phyloP scores from a whole-genome alignment of 92 coral and sea anemone genomes.

The Heteractis magnifica region DNA sequence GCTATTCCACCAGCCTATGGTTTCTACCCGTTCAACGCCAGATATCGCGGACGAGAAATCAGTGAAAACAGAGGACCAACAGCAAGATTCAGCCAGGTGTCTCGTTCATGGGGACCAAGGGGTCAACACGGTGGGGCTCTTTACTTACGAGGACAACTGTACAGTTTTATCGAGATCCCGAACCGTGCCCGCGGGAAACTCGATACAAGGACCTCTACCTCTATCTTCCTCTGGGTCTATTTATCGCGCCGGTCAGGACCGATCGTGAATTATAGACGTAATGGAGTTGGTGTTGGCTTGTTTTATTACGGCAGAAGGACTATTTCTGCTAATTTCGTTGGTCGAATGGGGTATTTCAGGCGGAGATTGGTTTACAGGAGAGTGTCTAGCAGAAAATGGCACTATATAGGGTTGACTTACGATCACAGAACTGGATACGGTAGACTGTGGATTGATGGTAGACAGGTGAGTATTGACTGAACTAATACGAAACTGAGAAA shows the following conservation, averaged over 20 bases:
- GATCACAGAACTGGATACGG: conserved; percentile 55
- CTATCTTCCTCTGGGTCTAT: conserved; percentile 68
- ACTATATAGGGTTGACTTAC: conserved; percentile 70
- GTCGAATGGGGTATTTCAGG: conserved; percentile 52
- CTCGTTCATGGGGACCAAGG: conserved; percentile 52
- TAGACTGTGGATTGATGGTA: conserved; percentile 61
- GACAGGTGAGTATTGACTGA: conserved; percentile 44
- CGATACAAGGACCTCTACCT: conserved; percentile 59
- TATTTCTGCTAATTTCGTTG: conserved; percentile 53
- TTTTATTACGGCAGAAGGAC: conserved; percentile 48
- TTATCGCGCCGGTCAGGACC: conserved; percentile 54
- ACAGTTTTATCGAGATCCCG: conserved; percentile 67
- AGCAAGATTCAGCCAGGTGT: conserved; percentile 30
- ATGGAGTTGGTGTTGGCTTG: conserved; percentile 72
- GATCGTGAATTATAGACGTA: conserved; percentile 60
- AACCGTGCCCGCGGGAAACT: conserved; percentile 62
- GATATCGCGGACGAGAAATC: conserved; percentile 61
- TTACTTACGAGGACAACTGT: conserved; percentile 37
- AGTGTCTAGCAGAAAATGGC: conserved; percentile 46
- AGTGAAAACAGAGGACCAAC: conserved; percentile 63
- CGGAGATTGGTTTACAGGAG: conserved; percentile 35
- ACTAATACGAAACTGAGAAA: too few relatives aligned
- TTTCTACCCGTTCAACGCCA: conserved; percentile 66
- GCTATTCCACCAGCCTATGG: conserved; percentile 67
- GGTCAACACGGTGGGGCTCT: conserved; percentile 65